Conservation (phyloP, 2,113 vertebrate species). For the Lycaon pictus region DNA sequence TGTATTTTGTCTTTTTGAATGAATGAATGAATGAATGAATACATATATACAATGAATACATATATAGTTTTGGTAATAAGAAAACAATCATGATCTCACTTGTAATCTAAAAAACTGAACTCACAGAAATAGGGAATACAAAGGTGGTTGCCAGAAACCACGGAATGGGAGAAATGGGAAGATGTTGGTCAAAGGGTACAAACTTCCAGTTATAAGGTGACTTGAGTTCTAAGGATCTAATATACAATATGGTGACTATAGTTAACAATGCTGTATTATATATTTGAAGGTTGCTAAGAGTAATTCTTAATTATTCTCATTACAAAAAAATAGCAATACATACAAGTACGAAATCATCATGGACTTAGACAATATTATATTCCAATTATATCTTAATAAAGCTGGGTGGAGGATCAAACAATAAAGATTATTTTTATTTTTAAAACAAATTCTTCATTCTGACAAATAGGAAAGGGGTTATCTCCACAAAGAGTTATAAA, state of each 20-base stretch:
- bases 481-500: background rate
- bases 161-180: background rate
- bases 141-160: background rate
- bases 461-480: background rate
- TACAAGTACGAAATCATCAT: background rate
- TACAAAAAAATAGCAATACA: background rate
- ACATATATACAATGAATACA: conserved; percentile 9
- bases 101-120: background rate
- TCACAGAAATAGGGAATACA: background rate
- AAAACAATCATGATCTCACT: conserved; percentile 3
- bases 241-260: background rate
- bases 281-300: background rate
- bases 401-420: background rate
- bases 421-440: conserved; percentile 30
- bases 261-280: background rate
- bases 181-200: background rate
- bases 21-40: too few species aligned
- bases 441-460: conserved; percentile 14
- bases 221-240: background rate
- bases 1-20: background rate
- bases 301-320: background rate
- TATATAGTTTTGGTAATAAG: background rate
- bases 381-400: background rate
- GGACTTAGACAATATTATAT: background rate
- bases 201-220: background rate